Percentiles rank a stretch among this genome's conserved stretches.
These are phyloP conservation scores for Ciconia maguari DNA, from an alignment of 2,113 vertebrate genomes.

Conservation along the genomic window DNA sequence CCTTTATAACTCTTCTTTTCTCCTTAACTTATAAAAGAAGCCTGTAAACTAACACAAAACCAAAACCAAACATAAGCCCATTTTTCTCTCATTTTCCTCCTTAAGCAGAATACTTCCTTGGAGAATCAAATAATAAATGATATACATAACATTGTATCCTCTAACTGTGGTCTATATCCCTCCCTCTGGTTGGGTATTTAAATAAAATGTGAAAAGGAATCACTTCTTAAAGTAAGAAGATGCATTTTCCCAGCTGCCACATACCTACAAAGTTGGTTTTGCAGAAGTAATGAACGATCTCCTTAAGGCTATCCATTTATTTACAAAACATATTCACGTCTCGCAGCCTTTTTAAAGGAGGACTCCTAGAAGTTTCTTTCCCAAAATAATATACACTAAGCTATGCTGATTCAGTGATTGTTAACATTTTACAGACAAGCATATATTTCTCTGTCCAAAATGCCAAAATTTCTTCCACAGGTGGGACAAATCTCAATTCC, in stretches of 20 bases:
- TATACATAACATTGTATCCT: neutral
- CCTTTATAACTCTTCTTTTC: neutral
- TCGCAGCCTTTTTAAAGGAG: neutral
- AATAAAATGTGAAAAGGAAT: conserved; percentile 7
- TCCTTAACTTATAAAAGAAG: neutral
- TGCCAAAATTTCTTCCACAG: neutral
- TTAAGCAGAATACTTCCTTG: neutral
- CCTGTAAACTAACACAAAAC: neutral
- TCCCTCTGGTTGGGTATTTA: neutral
- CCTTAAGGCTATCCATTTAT: conserved; percentile 7
- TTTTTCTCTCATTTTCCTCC: neutral
- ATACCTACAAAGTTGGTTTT: neutral
- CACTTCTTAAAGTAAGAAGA: neutral
- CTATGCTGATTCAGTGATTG: neutral
- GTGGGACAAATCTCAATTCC: neutral
- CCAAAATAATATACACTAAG: neutral
- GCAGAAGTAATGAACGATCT: neutral
- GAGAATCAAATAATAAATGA: conserved; percentile 20
- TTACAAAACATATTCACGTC: neutral
- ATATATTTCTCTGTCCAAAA: neutral
- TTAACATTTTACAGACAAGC: neutral
- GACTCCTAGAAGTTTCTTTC: neutral
- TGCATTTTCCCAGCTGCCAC: neutral
- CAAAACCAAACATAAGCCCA: neutral
- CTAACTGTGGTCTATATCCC: neutral